Evolutionary conservation across 1,140 invertebrate species (phyloP).

Genomic region (Odontomachus brunneus): DNA sequence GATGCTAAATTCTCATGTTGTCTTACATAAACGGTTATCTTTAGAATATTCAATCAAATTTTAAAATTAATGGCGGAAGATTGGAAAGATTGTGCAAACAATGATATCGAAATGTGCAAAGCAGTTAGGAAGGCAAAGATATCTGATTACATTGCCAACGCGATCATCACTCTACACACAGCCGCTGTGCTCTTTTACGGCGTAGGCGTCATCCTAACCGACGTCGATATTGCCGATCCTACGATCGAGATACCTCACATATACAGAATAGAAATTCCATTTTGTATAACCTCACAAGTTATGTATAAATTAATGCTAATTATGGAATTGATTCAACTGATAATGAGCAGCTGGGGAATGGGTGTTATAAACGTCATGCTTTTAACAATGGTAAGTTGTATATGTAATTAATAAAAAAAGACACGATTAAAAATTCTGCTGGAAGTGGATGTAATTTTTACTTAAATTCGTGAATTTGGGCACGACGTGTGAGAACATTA

Average conservation of each 20-base stretch:
- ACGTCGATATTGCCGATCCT: background rate
- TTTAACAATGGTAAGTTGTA: slow-evolving; percentile 21
- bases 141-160: background rate
- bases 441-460: no score
- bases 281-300: slow-evolving; percentile 9
- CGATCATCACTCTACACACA: slow-evolving; percentile 43
- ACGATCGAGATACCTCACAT: background rate
- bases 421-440: no score
- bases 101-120: background rate
- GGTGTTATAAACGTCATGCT: slow-evolving; percentile 7
- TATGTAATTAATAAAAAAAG: background rate
- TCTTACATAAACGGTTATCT: background rate
- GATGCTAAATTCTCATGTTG: background rate
- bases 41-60: slow-evolving; percentile 40
- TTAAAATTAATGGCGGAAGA: slow-evolving; percentile 16
- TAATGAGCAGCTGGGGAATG: background rate
- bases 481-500: background rate
- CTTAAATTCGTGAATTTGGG: no score
- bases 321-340: background rate
- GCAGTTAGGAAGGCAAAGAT: background rate
- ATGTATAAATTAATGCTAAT: slow-evolving; percentile 8
- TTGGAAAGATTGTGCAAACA: slow-evolving; percentile 16
- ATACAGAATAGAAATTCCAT: background rate
- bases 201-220: background rate
- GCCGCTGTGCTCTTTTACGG: slow-evolving; percentile 26